Evolutionary conservation across 2,888 invertebrate genomes (phyloP), one percentile per base, ranked within the genome.

Genomic region (Elgonia sp.): DNA sequence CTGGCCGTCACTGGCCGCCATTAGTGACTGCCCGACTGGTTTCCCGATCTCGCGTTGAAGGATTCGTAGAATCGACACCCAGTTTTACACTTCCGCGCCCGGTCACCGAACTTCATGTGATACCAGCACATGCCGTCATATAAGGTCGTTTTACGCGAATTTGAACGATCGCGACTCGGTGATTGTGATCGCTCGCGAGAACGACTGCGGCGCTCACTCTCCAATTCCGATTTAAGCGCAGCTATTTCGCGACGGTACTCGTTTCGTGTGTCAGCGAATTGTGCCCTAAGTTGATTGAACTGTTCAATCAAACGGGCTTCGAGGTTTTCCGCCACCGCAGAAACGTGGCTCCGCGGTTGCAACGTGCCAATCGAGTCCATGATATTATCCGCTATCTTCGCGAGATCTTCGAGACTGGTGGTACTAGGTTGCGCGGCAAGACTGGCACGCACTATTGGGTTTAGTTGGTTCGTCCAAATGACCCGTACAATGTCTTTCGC

Each of bases 301-400:
- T 88, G 93, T 93, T 62, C 46, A 16, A 46, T 0, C n/a, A 75
- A 16, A 2, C 60, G 60, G 0, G 60, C 12, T 18, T 75, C 75
- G 21, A 40, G 6, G 29, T 21, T 75, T 42, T 16, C 14, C 7
- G 62, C n/a, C n/a, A 75, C 46, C n/a, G 46, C 60, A 0, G 55
- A 55, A 2, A 72, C 57, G 20, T 72, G 55, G 10, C 53, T 53
- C 14, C 72, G n/a, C 14, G 72, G 72, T 20, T 72, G 72, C 57
- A 9, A 18, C 14, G n/a, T 39, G 0, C 72, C 72, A 1, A 72
- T 18, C 29, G 39, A 57, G 39, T 72, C 57, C 55, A 40, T 72
- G 1, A 72, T 57, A 40, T 20, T 72, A 40, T 72, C 72, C 37
- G 57, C 55, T 9, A 63, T 75, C 14, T n/a, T 42, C 18, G 75